Percentiles rank a stretch among this genome's conserved stretches.
phyloP scores from a whole-genome alignment of 2,888 invertebrate species.

The Sylvicola cinctus region DNA sequence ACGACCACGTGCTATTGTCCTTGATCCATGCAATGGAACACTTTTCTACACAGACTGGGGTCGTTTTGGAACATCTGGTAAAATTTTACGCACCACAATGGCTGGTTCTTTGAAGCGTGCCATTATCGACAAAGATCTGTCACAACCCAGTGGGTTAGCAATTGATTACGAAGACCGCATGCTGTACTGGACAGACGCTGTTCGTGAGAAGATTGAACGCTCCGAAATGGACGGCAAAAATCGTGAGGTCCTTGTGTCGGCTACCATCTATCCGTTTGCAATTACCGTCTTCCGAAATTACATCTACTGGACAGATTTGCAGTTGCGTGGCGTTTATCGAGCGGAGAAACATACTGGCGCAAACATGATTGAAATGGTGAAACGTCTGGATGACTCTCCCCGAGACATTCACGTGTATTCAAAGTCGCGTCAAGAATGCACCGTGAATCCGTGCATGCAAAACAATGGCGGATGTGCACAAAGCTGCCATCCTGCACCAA shows the following conservation, averaged over 20 bases:
- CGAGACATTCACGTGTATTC: conserved; percentile 82
- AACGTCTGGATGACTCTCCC: conserved; percentile 80
- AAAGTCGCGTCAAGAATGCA: conserved; percentile 54
- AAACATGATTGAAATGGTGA: conserved; percentile 83
- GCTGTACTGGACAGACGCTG: conserved; percentile 95
- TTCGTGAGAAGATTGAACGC: conserved; percentile 85
- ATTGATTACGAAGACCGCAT: conserved; percentile 87
- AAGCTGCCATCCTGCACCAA: conserved; percentile 75
- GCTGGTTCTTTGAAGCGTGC: conserved; percentile 80
- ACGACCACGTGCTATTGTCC: conserved; percentile 80
- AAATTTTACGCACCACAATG: conserved; percentile 90
- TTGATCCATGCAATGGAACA: conserved; percentile 91
- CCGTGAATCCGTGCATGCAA: conserved; percentile 61
- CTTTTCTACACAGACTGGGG: conserved; percentile 96
- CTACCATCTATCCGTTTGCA: conserved; percentile 89
- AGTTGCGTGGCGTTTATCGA: conserved; percentile 79
- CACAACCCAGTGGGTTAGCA: conserved; percentile 87
- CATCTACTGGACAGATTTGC: conserved; percentile 93
- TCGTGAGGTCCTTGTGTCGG: conserved; percentile 65
- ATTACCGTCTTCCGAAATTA: conserved; percentile 76
- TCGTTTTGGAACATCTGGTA: conserved; percentile 75
- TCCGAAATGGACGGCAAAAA: conserved; percentile 72
- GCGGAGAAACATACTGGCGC: conserved; percentile 96
- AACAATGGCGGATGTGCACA: conserved; percentile 94
- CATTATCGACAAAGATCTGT: conserved; percentile 74